Evolutionary conservation across 2,113 vertebrate genomes (phyloP).

Genomic region (Orientallactaga bullata): DNA sequence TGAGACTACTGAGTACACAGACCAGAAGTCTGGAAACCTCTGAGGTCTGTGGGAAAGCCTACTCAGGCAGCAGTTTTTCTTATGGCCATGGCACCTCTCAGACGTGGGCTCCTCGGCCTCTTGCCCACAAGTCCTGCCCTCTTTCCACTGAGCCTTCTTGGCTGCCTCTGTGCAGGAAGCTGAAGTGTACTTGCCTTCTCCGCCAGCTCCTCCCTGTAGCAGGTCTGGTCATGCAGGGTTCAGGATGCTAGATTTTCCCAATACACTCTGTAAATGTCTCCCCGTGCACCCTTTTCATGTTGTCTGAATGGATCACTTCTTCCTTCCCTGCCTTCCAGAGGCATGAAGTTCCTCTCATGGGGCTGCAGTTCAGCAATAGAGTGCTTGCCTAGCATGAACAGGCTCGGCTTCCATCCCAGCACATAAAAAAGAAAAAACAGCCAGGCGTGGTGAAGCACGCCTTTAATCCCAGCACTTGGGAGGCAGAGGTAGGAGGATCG

Average conservation of each 20-base stretch:
- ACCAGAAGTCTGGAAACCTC: background rate
- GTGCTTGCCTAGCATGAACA: background rate
- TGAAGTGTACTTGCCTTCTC: background rate
- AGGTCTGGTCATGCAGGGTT: background rate
- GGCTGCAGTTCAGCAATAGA: background rate
- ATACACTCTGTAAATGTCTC: background rate
- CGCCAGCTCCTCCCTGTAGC: too few relatives aligned
- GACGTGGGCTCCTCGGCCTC: background rate
- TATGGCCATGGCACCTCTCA: background rate
- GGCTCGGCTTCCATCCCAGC: background rate
- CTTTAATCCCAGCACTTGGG: too few relatives aligned
- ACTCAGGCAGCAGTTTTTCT: background rate
- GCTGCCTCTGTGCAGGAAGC: background rate
- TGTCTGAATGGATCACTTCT: background rate
- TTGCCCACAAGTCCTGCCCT: background rate
- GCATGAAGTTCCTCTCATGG: background rate
- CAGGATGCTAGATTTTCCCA: background rate
- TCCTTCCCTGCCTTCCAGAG: background rate
- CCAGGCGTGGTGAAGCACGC: too few relatives aligned
- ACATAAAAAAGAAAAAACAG: background rate
- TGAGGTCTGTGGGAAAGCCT: background rate
- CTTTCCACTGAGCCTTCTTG: background rate
- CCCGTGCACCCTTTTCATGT: background rate
- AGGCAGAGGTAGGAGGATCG: too few relatives aligned
- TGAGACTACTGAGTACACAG: background rate